Evolutionary conservation across 2,797 vertebrate genomes (phyloP), one percentile per base, ranked within the genome.

Genomic region (Toxotes lorentzi): DNA sequence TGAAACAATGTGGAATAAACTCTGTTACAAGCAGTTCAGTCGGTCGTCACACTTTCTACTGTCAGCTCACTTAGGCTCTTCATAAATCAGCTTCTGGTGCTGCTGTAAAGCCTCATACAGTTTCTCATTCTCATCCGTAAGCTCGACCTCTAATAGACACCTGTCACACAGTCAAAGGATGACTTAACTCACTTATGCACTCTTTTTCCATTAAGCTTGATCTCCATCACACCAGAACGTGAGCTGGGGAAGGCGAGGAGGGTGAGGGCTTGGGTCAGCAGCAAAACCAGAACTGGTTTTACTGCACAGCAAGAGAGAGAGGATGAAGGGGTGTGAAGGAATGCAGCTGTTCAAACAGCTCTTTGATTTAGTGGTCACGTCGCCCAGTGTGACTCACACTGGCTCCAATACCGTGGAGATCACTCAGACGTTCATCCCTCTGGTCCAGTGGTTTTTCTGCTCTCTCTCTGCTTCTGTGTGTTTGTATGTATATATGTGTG

Each of bases 331-430:
- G 91, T 91, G 90, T 92, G 93, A 93, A 93, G 90, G 91, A 92
- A 93, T 93, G 92, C 91, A 94, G 91, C 91, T 93, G 91, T 92
- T 93, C 88, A 93, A 94, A 93, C 88, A 92, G 82, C 83, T 81
- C 90, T 92, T 93, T 93, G 92, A 94, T 93, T 93, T 88, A 82
- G 90, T 83, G 91, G 90, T 92, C 88, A 88, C 34, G 14, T 86
- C 77, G 38, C 76, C 72, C 76, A 64, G 86, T 75, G 87, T 92
- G 90, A 92, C 73, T 92, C 90, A 92, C 76, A 88, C 72, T 81
- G 83, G 83, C 90, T 92, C 83, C 71, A 76, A 85, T 80, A 64
- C 69, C 21, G 78, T 79, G 78, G 78, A 66, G 79, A 86, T 90
- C 88, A 82, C 81, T 85, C 86, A 86, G 72, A 86, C 76, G 66